Conservation (phyloP, 2,113 vertebrate species). For the Alexandromys fortis region DNA sequence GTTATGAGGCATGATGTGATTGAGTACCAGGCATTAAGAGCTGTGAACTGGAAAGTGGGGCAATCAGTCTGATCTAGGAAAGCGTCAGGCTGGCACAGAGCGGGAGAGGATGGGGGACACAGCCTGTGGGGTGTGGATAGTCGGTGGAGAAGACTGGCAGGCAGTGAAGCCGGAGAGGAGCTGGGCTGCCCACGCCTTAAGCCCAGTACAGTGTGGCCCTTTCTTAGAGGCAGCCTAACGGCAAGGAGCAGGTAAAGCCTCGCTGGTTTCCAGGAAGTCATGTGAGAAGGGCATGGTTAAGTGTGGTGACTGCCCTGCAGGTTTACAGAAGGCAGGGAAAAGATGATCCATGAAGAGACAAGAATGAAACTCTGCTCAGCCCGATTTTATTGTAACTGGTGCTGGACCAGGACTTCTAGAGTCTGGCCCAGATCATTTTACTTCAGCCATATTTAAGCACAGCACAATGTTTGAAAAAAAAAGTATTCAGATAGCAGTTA, state of each 20-base stretch:
- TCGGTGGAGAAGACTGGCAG: neutral
- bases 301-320: neutral
- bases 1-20: neutral
- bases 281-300: neutral
- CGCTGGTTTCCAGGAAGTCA: no score
- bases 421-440: neutral
- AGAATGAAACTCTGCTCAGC: neutral
- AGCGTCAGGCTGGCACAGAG: neutral
- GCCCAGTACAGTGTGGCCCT: neutral
- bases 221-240: neutral
- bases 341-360: neutral
- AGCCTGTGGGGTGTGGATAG: neutral
- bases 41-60: neutral
- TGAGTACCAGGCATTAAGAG: neutral
- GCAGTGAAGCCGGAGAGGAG: neutral
- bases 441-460: neutral
- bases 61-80: neutral
- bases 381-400: neutral
- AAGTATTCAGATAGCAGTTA: neutral
- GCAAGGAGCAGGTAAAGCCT: neutral
- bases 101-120: neutral
- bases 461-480: neutral
- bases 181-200: neutral
- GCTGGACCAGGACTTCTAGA: neutral
- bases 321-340: neutral